Percentiles rank a stretch among this genome's conserved stretches.
Evolutionary conservation across 2,797 vertebrate genomes (phyloP).

Genomic region (Naso thynnoides): DNA sequence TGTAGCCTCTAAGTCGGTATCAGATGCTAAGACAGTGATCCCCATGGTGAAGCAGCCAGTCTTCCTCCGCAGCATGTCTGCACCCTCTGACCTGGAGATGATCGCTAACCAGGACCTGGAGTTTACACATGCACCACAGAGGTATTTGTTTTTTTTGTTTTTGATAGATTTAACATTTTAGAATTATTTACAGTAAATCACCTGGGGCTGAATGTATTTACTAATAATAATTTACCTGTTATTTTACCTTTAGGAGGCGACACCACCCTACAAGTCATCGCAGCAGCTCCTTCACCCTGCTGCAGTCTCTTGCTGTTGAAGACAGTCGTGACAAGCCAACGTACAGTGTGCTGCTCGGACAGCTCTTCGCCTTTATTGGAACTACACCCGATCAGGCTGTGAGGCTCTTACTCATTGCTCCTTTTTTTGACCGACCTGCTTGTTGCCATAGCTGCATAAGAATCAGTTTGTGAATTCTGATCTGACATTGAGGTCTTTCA

Average conservation of each 20-base stretch:
- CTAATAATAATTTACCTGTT: not conserved
- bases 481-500: slow-evolving; percentile 6
- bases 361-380: slow-evolving; percentile 98
- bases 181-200: not conserved
- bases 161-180: not conserved
- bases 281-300: slow-evolving; percentile 97
- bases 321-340: slow-evolving; percentile 96
- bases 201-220: not conserved
- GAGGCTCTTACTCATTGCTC: slow-evolving; percentile 56
- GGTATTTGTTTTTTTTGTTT: slow-evolving; percentile 71
- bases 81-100: slow-evolving; percentile 98
- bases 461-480: slow-evolving; percentile 14
- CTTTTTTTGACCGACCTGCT: not conserved
- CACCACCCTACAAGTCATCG: slow-evolving; percentile 94
- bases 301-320: slow-evolving; percentile 94
- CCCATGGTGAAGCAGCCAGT: slow-evolving; percentile 94
- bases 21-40: slow-evolving; percentile 92
- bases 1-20: slow-evolving; percentile 94
- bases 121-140: slow-evolving; percentile 92
- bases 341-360: slow-evolving; percentile 95
- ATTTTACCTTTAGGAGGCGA: slow-evolving; percentile 87
- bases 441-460: slow-evolving; percentile 8
- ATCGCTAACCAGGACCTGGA: slow-evolving; percentile 96
- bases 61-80: slow-evolving; percentile 98
- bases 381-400: slow-evolving; percentile 97